Base-by-base conservation (phyloP, 1,140 invertebrate species). In the Drosophila ercepeae region DNA sequence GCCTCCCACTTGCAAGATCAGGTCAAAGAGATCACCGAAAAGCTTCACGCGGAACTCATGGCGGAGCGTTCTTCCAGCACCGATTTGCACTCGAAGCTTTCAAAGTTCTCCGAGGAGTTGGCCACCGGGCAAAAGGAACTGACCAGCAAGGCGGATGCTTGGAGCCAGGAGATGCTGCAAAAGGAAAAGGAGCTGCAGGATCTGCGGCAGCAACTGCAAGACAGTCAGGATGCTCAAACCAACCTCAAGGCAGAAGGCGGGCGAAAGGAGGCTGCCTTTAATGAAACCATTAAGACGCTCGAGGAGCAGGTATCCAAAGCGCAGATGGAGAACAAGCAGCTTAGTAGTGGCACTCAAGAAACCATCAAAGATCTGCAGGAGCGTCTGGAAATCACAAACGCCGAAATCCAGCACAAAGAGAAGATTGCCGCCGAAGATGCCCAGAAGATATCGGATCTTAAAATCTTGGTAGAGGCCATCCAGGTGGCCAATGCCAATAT, bases 401-500 rank as follows among this genome's bases (percentile, higher is more conserved):
- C 46, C 0, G 89, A 90, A 3, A 52, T 72, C 0, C 67, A 75
- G 51, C 83, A 89, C 58, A 79, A 78, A n/a, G 77, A 78, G 11
- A 75, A 90, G 52, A 29, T 90, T 27, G 61, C 71, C 4, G 27
- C 58, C 0, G 89, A 86, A 42, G 89, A 90, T 53, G 76, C 82
- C 0, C 76, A 60, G 5, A 90, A 90, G 51, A 89, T 90, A n/a
- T 60, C 67, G 0, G 89, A 90, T 4, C 60, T 90, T 0, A 77
- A 83, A 36, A 78, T 59, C 0, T 54, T 90, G 0, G 64, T 90
- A 1, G 89, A 88, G 36, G 73, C 84, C 19, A 68, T 90, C 0
- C 81, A 90, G 18, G 64, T 72, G 19, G 78, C 86, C 13, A 90
- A 90, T 63, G 84, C 82, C 3, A 79, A 84, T 2, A 90, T 90